A percentile compares a stretch with the other conserved stretches of the same genome.
These are phyloP conservation scores for Gnathonemus longibarbis DNA, from an alignment of 2,113 vertebrate species.

Conservation along the genomic window DNA sequence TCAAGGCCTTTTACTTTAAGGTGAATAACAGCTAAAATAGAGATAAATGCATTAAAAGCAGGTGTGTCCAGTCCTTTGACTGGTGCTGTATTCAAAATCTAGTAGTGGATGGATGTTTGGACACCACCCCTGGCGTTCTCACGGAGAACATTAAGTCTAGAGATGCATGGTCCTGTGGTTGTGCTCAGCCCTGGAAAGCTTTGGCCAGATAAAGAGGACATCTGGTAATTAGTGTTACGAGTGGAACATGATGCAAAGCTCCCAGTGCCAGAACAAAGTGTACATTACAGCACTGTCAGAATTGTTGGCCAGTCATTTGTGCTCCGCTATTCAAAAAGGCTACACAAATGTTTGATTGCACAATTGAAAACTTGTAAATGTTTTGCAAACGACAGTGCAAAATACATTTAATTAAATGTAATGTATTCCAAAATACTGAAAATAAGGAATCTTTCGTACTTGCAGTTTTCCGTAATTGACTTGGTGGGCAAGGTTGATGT, in stretches of 20 bases:
- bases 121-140: background rate
- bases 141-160: background rate
- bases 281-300: background rate
- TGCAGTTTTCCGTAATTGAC: background rate
- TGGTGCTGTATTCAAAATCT: background rate
- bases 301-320: conserved; percentile 6
- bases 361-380: conserved; percentile 10
- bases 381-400: background rate
- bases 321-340: background rate
- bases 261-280: background rate
- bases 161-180: background rate
- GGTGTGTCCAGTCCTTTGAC: background rate
- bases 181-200: background rate
- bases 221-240: conserved; percentile 11
- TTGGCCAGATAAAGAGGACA: conserved; percentile 12
- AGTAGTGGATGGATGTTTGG: background rate
- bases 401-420: background rate
- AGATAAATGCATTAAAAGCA: background rate
- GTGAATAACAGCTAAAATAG: background rate
- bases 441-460: background rate
- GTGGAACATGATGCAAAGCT: conserved; percentile 6
- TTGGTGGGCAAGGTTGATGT: background rate
- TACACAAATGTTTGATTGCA: background rate
- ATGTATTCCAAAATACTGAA: background rate
- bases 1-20: background rate